phyloP scores from a whole-genome alignment of 2,888 invertebrate genomes.

The Omphaloscelis lunosa region DNA sequence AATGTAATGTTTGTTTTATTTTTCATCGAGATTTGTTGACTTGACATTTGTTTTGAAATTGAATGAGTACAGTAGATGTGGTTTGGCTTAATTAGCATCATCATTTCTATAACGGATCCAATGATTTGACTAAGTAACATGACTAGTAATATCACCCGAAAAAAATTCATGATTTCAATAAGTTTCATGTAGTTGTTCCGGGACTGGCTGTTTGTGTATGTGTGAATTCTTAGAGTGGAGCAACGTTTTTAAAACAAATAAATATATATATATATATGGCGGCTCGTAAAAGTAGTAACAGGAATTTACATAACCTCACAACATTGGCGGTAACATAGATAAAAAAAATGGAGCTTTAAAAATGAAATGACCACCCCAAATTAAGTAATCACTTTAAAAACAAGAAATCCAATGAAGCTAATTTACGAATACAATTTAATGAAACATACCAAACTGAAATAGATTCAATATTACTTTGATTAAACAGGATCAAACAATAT shows the following conservation, averaged over 20 bases:
- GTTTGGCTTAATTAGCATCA: background rate
- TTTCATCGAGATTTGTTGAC: background rate
- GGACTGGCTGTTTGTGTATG: too few relatives aligned
- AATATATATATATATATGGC: too few relatives aligned
- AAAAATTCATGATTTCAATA: background rate
- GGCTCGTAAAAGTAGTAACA: background rate
- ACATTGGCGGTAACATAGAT: background rate
- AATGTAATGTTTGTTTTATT: background rate
- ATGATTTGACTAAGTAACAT: background rate
- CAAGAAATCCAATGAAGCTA: background rate
- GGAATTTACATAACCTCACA: background rate
- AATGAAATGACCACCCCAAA: background rate
- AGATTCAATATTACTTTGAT: constrained; percentile 1
- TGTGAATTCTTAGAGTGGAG: too few relatives aligned
- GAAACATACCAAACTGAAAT: background rate
- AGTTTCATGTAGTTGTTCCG: background rate
- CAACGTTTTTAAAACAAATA: too few relatives aligned
- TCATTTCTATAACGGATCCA: background rate
- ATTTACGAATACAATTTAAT: background rate
- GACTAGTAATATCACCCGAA: background rate
- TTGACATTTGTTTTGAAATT: background rate
- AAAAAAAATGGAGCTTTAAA: background rate
- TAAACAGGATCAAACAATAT: background rate
- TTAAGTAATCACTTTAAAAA: background rate
- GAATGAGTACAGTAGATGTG: too few relatives aligned